Conservation (phyloP, 2,888 invertebrate species). For the Erebia epiphron region DNA sequence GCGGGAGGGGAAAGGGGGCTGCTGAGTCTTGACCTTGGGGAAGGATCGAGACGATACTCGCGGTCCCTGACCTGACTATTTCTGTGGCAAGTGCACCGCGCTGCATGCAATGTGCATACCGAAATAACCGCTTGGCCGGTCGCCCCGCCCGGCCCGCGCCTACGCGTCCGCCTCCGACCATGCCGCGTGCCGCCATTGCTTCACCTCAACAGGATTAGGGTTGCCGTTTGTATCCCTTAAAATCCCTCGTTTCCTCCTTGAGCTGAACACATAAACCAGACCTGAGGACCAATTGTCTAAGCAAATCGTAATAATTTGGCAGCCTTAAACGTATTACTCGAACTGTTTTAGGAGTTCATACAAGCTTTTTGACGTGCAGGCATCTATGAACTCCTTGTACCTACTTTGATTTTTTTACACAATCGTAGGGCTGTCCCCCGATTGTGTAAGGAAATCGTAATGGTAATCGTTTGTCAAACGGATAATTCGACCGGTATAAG, state of each 20-base stretch:
- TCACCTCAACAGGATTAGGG: slow-evolving; percentile 16
- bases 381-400: too few relatives aligned
- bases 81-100: slow-evolving; percentile 81
- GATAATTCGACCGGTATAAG: too few relatives aligned
- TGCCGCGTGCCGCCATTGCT: slow-evolving; percentile 40
- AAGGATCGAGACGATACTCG: slow-evolving; percentile 77
- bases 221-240: slow-evolving; percentile 7
- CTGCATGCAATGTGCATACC: slow-evolving; percentile 82
- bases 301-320: too few relatives aligned
- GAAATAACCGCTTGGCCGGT: slow-evolving; percentile 75
- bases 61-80: slow-evolving; percentile 83
- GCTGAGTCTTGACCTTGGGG: slow-evolving; percentile 80
- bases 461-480: too few relatives aligned
- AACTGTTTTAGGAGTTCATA: too few relatives aligned
- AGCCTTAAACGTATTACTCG: too few relatives aligned
- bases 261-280: background rate
- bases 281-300: too few relatives aligned
- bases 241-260: background rate
- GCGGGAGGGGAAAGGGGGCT: slow-evolving; percentile 49
- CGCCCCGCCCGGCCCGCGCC: slow-evolving; percentile 58
- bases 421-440: too few relatives aligned
- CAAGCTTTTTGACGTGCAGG: too few relatives aligned
- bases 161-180: slow-evolving; percentile 43
- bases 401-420: too few relatives aligned
- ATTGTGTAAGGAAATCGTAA: too few relatives aligned